A percentile compares a stretch with the other conserved stretches of the same genome.
Conservation (phyloP, 2,888 invertebrate genomes). For the Rhagophthalmus giganteus region DNA sequence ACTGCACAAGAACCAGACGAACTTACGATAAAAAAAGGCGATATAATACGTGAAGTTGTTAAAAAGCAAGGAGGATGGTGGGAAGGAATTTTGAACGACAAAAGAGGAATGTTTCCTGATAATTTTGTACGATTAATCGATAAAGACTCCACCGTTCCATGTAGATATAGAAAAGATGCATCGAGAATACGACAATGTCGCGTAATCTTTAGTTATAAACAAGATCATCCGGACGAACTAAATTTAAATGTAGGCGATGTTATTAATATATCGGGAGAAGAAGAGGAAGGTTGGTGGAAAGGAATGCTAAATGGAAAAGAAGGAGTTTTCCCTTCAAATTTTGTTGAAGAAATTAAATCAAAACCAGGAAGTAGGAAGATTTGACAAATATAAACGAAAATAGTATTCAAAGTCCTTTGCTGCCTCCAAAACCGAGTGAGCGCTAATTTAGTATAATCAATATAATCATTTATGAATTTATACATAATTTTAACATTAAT, state of each 20-base stretch:
- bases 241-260: constrained; percentile 84
- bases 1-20: constrained; percentile 85
- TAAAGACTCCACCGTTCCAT: constrained; percentile 32
- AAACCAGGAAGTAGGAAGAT: constrained; percentile 42
- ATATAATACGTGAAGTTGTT: constrained; percentile 79
- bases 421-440: constrained; percentile 79
- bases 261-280: constrained; percentile 88
- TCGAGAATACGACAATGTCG: constrained; percentile 69
- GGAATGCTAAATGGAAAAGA: constrained; percentile 78
- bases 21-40: constrained; percentile 79
- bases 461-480: background rate
- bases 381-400: constrained; percentile 37
- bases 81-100: constrained; percentile 82
- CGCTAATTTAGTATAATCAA: constrained; percentile 3
- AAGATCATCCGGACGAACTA: constrained; percentile 92
- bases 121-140: constrained; percentile 79
- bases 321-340: constrained; percentile 96
- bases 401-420: constrained; percentile 62
- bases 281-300: constrained; percentile 94
- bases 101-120: constrained; percentile 89
- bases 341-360: constrained; percentile 65
- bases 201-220: constrained; percentile 88
- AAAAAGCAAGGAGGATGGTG: constrained; percentile 86
- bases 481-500: constrained; percentile 6
- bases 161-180: constrained; percentile 48